Percentiles rank a stretch among this genome's conserved stretches.
Evolutionary conservation across 2,113 vertebrate species (phyloP).

Genomic region (Chloebia gouldiae): DNA sequence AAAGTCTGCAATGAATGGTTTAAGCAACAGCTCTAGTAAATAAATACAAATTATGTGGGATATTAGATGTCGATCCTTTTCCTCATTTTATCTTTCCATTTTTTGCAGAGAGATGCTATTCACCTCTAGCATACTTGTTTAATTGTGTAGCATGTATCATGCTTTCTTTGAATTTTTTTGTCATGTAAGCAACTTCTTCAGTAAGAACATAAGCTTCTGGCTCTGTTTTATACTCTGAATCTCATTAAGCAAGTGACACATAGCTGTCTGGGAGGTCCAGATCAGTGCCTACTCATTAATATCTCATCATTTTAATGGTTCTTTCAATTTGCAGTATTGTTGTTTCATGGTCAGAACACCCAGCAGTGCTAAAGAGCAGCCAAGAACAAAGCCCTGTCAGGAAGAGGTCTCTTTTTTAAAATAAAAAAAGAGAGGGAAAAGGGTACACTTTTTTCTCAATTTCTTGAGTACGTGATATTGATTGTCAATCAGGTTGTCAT

Average conservation of each 20-base stretch:
- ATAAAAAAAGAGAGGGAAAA: background rate
- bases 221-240: background rate
- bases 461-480: background rate
- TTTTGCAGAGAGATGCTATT: background rate
- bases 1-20: background rate
- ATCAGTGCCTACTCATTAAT: background rate
- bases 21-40: background rate
- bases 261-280: background rate
- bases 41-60: background rate
- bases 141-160: background rate
- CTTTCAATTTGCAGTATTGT: background rate
- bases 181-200: background rate
- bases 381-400: background rate
- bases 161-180: background rate
- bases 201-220: background rate
- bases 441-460: fast-evolving
- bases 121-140: background rate
- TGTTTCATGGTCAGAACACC: background rate
- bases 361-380: background rate
- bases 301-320: background rate
- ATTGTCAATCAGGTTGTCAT: background rate
- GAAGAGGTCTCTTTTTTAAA: background rate
- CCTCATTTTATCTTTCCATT: background rate
- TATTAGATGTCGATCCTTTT: background rate
- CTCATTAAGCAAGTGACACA: background rate